Base-by-base conservation (phyloP, 2,888 invertebrate species). In the Sphinx pinastri region DNA sequence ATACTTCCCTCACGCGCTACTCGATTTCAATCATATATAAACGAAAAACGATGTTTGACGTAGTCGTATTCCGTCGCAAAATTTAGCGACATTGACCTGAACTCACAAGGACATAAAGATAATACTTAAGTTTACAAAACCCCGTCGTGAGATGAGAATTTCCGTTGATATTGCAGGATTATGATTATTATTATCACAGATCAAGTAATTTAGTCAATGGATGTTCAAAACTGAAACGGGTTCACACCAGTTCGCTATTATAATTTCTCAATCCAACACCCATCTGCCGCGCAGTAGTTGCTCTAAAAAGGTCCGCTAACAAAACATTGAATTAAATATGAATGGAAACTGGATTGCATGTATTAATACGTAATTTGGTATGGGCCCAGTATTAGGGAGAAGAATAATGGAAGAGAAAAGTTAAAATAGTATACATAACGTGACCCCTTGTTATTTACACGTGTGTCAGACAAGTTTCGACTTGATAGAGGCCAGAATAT, bases 321-420 rank as follows among this genome's bases (percentile, higher is more conserved):
- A 91, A 92, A 88, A 91, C 89, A 89, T 88, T 86, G 88, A 88
- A 90, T 91, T 90, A 88, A 86, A 89, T 89, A 89, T 93, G 92
- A 93, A 93, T 92, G 84, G 88, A 91, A 93, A 93, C 93, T 93
- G 93, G 93, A 92, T 89, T 88, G 92, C 86, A 92, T 93, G 87
- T 84, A 90, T 93, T 90, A 93, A 93, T 90, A 88, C 87, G 84
- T 89, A 92, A 93, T 93, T 91, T 85, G 88, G 89, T 88, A 87
- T 88, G 89, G 91, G 88, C 92, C 93, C 88, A 76, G 80, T 77
- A 90, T 91, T 94, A 91, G 89, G 89, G 92, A 85, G 87, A 83
- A 81, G 85, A 80, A 92, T 89, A 91, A 93, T 89, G 83, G 78
- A 88, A 86, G 89, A 89, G 82, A 90, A 92, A 90, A 83, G 81